Percentiles rank a stretch among this genome's conserved stretches.
Evolutionary conservation across 2,797 vertebrate species (phyloP).

Genomic region (Acanthornis magna): DNA sequence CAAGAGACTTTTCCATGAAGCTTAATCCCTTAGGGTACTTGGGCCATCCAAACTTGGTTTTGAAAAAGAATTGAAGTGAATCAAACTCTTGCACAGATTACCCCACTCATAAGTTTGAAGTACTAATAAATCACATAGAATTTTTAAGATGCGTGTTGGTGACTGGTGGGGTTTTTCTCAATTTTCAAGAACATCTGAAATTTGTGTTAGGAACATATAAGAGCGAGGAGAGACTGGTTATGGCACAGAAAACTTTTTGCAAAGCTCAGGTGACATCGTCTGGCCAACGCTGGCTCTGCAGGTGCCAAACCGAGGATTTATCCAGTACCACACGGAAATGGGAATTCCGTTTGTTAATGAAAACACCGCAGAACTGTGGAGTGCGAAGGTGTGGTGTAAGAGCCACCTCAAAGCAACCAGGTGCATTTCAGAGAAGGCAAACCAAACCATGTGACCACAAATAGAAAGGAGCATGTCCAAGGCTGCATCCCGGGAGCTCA

Average conservation of each 20-base stretch:
- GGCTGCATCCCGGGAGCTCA: background rate
- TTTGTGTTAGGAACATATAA: accelerated
- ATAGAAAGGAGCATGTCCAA: accelerated
- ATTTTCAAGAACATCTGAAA: background rate
- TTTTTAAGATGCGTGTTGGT: background rate
- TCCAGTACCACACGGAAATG: background rate
- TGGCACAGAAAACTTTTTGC: background rate
- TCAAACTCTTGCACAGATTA: background rate
- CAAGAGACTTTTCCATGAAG: background rate
- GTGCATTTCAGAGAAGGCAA: background rate
- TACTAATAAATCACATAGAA: background rate
- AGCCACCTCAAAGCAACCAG: background rate
- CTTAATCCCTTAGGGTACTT: background rate
- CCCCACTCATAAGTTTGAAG: accelerated
- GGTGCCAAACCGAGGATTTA: background rate
- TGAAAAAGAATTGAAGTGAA: background rate
- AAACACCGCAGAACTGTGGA: background rate
- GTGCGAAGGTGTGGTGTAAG: too few species aligned
- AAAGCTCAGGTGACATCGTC: constrained; percentile 29
- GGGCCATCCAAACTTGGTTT: background rate
- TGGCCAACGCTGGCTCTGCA: background rate
- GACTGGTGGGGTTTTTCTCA: accelerated
- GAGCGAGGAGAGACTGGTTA: accelerated
- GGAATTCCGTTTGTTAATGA: background rate
- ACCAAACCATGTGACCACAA: background rate